Base-by-base conservation (phyloP, 2,113 vertebrate species). In the Oophaga pumilio region DNA sequence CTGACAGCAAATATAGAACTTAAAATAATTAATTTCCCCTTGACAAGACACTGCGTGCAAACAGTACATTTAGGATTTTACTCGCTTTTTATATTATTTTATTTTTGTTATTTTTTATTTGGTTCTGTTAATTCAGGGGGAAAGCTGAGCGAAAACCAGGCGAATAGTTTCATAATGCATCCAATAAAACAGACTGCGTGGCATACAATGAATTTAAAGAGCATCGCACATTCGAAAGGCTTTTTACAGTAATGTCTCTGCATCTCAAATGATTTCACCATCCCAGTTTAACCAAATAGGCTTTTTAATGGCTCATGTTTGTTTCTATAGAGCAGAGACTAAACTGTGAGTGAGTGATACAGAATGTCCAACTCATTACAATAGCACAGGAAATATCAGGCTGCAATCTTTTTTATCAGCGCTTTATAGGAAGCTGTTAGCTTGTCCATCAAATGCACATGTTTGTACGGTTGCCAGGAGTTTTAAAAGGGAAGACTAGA, bases 361-460 rank as follows among this genome's bases (percentile, higher is more conserved):
- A 85, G 6, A 82, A 66, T 83, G 69, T 76, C 80, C 26, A 83
- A 76, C 17, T 76, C 71, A 33, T 87, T 82, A 83, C 79, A 88
- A 83, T 62, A 76, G 73, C 69, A 66, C 26, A 57, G 12, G n/a
- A 71, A 83, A 62, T 64, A 76, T 56, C 71, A 53, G 56, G 43
- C 57, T 83, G 22, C 79, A 53, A 74, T 83, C 80, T 83, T 56
- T 83, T 86, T 86, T 22, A 83, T 82, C 86, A 82, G 20, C 28
- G 80, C n/a, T 17, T 77, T 88, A 49, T 87, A 74, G 82, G 43
- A 76, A 76, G 86, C 71, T 88, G 80, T 83, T 71, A 88, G 79
- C 69, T 83, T 83, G 86, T 88, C 86, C 78, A 76, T 88, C 86
- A 83, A 88, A 71, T 74, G 17, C 26, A 77, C n/a, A 76, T 83